Evolutionary conservation across 2,888 invertebrate genomes (phyloP).

Genomic region (Metacarcinus magister): DNA sequence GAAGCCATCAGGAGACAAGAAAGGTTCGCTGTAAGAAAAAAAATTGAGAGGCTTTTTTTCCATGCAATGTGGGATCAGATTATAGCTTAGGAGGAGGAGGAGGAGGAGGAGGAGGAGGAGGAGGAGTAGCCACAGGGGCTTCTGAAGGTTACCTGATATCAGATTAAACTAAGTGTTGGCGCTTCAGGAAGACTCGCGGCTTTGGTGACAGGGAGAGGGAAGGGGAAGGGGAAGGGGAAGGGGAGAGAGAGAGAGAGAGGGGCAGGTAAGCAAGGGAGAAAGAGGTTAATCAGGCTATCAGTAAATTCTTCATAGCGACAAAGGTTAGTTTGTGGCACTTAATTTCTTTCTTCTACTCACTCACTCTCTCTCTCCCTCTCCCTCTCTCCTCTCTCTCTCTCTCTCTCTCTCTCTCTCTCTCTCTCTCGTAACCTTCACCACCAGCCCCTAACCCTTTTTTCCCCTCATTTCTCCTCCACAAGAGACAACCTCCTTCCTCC

Average conservation of each 20-base stretch:
- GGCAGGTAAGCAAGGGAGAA: neutral
- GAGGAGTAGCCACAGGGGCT: slow-evolving; percentile 8
- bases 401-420: slow-evolving; percentile 2
- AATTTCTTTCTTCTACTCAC: neutral
- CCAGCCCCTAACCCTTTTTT: neutral
- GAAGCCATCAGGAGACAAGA: neutral
- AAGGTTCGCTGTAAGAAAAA: neutral
- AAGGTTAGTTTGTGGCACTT: neutral
- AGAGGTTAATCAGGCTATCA: neutral
- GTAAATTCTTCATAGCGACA: neutral
- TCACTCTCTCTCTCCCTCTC: slow-evolving; percentile 11
- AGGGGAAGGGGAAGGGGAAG: neutral
- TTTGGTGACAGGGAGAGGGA: neutral
- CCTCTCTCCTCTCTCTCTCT: neutral
- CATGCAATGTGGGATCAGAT: neutral
- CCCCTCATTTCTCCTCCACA: neutral
- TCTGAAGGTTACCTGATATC: neutral
- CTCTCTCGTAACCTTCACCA: neutral
- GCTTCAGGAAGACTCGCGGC: neutral
- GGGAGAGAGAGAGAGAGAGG: neutral
- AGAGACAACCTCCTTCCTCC: neutral
- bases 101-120: slow-evolving; percentile 32
- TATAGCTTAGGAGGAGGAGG: slow-evolving; percentile 32
- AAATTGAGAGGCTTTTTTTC: neutral
- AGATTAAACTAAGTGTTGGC: slow-evolving; percentile 13